Evolutionary conservation across 2,113 vertebrate genomes (phyloP).

Genomic region (Poicephalus gulielmi): DNA sequence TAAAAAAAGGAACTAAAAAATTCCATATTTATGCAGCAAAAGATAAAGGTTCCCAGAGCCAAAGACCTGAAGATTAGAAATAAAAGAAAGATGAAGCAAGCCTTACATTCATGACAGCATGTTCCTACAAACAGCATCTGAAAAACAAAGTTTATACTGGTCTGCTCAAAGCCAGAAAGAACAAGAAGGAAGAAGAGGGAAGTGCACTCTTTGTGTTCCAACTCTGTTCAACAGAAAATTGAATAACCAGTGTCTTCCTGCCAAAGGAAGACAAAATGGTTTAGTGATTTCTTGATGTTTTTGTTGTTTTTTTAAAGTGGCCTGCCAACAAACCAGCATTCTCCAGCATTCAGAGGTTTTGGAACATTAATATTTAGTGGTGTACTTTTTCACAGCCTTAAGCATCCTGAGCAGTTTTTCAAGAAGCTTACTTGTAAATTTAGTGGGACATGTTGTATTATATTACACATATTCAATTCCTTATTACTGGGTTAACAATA

Average conservation of each 20-base stretch:
- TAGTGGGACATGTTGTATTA: neutral
- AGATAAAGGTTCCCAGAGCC: neutral
- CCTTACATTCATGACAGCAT: neutral
- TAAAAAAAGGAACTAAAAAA: neutral
- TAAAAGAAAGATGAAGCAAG: neutral
- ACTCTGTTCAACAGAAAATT: neutral
- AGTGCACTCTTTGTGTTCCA: neutral
- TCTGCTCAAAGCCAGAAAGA: neutral
- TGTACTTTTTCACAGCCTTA: neutral
- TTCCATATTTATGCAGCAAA: neutral
- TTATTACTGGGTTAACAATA: neutral
- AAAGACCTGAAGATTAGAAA: neutral
- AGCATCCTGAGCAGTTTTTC: neutral
- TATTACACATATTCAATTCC: neutral
- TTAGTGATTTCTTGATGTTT: neutral
- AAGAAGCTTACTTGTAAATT: neutral
- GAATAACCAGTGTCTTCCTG: neutral
- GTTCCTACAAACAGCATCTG: neutral
- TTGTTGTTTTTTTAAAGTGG: neutral
- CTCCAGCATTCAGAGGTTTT: neutral
- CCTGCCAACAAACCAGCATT: neutral
- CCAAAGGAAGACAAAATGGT: neutral
- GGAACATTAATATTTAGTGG: neutral
- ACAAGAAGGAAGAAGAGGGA: neutral
- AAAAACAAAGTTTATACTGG: neutral